Evolutionary conservation across 2,797 vertebrate species (phyloP).

Genomic region (Melanotaenia nigrans): DNA sequence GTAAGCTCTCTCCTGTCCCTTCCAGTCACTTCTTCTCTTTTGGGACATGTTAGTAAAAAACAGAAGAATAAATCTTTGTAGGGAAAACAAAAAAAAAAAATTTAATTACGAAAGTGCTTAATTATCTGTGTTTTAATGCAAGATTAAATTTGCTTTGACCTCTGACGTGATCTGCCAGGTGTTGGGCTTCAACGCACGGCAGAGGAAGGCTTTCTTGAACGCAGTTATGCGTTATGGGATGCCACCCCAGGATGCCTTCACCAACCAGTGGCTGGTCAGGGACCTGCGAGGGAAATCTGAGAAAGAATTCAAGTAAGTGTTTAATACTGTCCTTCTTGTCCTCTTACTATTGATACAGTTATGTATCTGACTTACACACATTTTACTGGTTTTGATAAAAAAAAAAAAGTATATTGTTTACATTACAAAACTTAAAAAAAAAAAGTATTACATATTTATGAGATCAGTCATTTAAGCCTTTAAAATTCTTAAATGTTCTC

Average conservation of each 20-base stretch:
- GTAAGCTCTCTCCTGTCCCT: slow-evolving; percentile 69
- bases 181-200: slow-evolving; percentile 96
- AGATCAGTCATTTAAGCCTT: no score
- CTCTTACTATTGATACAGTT: background rate
- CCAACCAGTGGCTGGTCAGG: slow-evolving; percentile 97
- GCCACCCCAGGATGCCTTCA: slow-evolving; percentile 98
- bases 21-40: background rate
- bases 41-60: background rate
- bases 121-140: background rate
- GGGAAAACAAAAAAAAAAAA: no score
- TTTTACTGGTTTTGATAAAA: background rate
- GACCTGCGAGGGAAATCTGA: slow-evolving; percentile 97
- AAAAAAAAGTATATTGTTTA: background rate
- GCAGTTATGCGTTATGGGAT: slow-evolving; percentile 99
- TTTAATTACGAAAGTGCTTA: background rate
- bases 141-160: background rate
- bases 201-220: slow-evolving; percentile 98
- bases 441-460: background rate
- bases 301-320: slow-evolving; percentile 96
- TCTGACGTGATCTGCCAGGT: slow-evolving; percentile 79
- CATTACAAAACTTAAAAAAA: background rate
- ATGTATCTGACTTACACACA: background rate
- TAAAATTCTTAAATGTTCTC: no score
- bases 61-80: background rate
- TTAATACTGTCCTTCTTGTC: background rate